A percentile compares a stretch with the other conserved stretches of the same genome.
Conservation (phyloP, 2,113 vertebrate genomes). For the Fregata magnificens region DNA sequence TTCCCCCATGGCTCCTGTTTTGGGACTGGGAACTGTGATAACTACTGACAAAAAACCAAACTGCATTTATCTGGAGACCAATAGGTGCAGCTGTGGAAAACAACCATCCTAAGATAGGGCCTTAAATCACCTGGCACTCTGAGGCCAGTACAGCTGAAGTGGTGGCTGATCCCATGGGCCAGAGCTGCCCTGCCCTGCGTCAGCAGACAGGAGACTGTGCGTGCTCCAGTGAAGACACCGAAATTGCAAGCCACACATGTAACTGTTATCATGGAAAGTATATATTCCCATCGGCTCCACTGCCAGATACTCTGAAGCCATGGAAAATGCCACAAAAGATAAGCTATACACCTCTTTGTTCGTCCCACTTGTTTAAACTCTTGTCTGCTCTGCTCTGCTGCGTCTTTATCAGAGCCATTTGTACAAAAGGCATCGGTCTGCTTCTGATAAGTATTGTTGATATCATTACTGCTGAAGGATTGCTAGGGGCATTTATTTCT, state of each 20-base stretch:
- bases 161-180: neutral
- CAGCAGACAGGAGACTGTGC: neutral
- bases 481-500: neutral
- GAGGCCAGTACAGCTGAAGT: neutral
- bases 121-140: neutral
- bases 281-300: constrained; percentile 20
- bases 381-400: neutral
- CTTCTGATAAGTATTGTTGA: constrained; percentile 30
- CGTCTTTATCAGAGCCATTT: constrained; percentile 17
- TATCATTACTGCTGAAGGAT: neutral
- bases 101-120: neutral
- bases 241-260: neutral
- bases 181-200: neutral
- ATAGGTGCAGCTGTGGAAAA: neutral
- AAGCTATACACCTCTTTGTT: constrained; percentile 36
- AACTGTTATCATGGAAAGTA: constrained; percentile 33
- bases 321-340: constrained; percentile 52
- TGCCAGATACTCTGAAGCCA: constrained; percentile 33
- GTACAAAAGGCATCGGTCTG: constrained; percentile 4
- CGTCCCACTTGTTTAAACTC: neutral
- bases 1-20: neutral
- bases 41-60: neutral
- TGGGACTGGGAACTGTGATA: neutral
- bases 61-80: neutral
- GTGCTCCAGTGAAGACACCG: neutral